Percentiles rank a stretch among this genome's conserved stretches.
Conservation (phyloP, 2,888 invertebrate genomes). For the Atethmia centrago region DNA sequence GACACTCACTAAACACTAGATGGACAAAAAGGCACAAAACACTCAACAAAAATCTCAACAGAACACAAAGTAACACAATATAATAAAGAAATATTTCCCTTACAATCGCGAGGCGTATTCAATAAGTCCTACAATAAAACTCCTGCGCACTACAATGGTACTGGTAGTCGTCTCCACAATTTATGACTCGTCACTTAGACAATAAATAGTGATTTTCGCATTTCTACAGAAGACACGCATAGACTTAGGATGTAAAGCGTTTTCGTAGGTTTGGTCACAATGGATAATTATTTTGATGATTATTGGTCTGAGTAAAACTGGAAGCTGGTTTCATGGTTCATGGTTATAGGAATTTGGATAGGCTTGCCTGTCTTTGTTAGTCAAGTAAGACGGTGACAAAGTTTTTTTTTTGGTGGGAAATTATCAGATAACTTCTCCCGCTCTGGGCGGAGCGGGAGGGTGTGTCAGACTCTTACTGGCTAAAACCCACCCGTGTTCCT, state of each 20-base stretch:
- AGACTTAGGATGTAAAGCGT: conserved; percentile 72
- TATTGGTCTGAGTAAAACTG: conserved; percentile 28
- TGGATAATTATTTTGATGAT: conserved; percentile 35
- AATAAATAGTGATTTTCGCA: conserved; percentile 90
- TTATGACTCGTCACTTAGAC: conserved; percentile 89
- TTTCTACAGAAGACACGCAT: conserved; percentile 80
- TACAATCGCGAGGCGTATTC: conserved; percentile 68
- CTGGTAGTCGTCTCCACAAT: conserved; percentile 79
- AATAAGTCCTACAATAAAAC: conserved; percentile 69
- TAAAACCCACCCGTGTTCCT: too few relatives aligned
- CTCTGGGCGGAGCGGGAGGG: too few relatives aligned
- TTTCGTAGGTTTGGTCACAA: conserved; percentile 13
- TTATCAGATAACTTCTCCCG: too few relatives aligned
- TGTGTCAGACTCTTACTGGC: too few relatives aligned
- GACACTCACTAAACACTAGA: not conserved
- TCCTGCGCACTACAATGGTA: conserved; percentile 79
- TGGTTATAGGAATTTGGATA: conserved; percentile 8
- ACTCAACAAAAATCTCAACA: conserved; percentile 12
- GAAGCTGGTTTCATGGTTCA: conserved; percentile 29
- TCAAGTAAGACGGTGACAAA: not conserved
- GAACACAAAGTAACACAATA: conserved; percentile 64
- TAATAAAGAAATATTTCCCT: conserved; percentile 65
- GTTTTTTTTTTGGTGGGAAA: not conserved
- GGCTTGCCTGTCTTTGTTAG: not conserved
- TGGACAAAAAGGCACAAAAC: not conserved